Percentiles rank a stretch among this genome's conserved stretches.
phyloP scores from a whole-genome alignment of 2,888 invertebrate genomes.

The Panzeria rudis region DNA sequence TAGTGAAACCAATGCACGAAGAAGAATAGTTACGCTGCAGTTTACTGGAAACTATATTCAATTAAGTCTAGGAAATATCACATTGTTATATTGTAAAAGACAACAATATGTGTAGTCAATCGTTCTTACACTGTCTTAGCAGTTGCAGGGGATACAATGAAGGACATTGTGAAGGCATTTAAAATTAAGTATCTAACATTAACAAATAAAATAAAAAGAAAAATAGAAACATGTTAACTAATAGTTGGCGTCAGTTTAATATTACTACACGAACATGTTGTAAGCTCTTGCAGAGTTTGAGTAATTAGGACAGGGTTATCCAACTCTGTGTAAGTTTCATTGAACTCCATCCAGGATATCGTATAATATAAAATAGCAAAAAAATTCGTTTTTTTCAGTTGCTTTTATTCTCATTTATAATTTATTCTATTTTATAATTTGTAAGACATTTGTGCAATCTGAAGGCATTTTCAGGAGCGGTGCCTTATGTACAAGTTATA shows the following conservation, averaged over 20 bases:
- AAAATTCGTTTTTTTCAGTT: background rate
- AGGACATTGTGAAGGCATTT: constrained; percentile 36
- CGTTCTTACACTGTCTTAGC: background rate
- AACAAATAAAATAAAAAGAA: constrained; percentile 1
- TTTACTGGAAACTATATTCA: constrained; percentile 30
- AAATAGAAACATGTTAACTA: constrained; percentile 9
- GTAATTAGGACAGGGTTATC: constrained; percentile 17
- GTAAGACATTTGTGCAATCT: no score
- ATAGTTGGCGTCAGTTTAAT: constrained; percentile 57
- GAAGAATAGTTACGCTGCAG: background rate
- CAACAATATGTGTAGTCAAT: background rate
- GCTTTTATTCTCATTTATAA: background rate
- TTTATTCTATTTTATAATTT: no score
- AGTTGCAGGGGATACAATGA: constrained; percentile 27
- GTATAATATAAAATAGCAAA: background rate
- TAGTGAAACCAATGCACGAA: background rate
- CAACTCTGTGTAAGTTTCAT: constrained; percentile 12
- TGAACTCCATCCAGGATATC: background rate
- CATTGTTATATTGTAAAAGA: constrained; percentile 1
- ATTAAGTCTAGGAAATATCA: constrained; percentile 52
- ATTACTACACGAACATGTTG: background rate
- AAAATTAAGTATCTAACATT: constrained; percentile 12
- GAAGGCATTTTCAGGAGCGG: no score
- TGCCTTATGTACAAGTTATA: no score
- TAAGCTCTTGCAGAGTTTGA: background rate